Evolutionary conservation across 2,113 vertebrate genomes (phyloP).

Genomic region (Apistogramma diplotaenia): DNA sequence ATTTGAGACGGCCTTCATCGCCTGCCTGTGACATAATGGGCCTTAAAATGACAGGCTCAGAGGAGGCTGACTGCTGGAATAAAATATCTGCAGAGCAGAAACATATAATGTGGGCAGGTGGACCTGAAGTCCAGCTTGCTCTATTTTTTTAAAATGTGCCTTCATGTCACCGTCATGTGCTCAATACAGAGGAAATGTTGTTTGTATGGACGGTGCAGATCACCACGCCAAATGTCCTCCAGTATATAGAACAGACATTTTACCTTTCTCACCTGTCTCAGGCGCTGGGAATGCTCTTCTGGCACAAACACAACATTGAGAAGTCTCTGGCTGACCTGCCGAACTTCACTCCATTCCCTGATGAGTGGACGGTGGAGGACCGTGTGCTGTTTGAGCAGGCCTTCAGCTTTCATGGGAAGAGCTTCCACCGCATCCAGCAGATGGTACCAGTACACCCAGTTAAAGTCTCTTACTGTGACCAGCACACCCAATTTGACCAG

Average conservation of each 20-base stretch:
- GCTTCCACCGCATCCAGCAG: slow-evolving; percentile 95
- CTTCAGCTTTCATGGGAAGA: slow-evolving; percentile 97
- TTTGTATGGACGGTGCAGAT: neutral
- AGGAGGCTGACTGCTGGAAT: no score
- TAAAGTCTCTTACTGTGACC: fast-evolving
- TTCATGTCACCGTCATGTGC: neutral
- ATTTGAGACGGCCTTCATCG: no score
- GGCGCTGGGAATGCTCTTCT: slow-evolving; percentile 97
- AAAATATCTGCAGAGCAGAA: no score
- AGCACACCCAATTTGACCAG: neutral
- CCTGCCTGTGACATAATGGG: no score
- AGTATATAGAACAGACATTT: neutral
- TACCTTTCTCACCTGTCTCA: slow-evolving; percentile 37
- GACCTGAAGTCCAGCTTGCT: neutral
- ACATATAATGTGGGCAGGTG: no score
- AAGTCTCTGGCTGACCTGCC: slow-evolving; percentile 94
- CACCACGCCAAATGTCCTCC: neutral
- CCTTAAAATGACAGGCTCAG: no score
- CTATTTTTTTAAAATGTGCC: neutral
- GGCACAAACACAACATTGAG: slow-evolving; percentile 97
- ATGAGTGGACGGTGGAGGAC: slow-evolving; percentile 98
- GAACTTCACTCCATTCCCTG: slow-evolving; percentile 96
- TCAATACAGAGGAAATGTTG: neutral
- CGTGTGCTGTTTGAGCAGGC: slow-evolving; percentile 94
- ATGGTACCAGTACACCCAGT: slow-evolving; percentile 77